Evolutionary conservation across 2,113 vertebrate species (phyloP).

Genomic region (Centropus unirufus): DNA sequence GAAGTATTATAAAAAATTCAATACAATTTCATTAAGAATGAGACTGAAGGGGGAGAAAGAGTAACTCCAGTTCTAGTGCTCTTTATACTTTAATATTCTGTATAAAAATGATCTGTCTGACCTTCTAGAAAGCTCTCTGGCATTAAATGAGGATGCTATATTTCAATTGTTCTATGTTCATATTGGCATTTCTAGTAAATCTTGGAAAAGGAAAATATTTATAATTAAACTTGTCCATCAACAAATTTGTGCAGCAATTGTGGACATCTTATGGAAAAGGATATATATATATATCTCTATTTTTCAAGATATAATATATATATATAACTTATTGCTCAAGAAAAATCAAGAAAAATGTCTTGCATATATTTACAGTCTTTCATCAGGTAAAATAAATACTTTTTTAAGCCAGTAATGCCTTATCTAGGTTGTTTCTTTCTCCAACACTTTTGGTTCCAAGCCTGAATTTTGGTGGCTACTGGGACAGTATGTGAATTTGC

Average conservation of each 20-base stretch:
- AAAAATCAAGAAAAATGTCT: background rate
- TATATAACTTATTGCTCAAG: background rate
- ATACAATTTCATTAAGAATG: conserved; percentile 33
- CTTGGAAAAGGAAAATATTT: conserved; percentile 52
- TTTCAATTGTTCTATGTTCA: conserved; percentile 2
- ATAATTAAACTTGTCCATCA: conserved; percentile 3
- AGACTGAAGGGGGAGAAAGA: conserved; percentile 45
- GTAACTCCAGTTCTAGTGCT: background rate
- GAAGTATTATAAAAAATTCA: conserved; percentile 45
- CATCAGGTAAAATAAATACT: background rate
- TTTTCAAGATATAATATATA: background rate
- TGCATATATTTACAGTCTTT: background rate
- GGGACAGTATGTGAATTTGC: background rate
- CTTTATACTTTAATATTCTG: conserved; percentile 57
- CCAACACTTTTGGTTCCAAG: background rate
- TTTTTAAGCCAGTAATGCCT: background rate
- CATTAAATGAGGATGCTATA: conserved; percentile 1
- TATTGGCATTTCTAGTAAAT: conserved; percentile 23
- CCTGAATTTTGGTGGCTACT: background rate
- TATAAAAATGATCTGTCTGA: conserved; percentile 50
- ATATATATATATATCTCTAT: too few species aligned
- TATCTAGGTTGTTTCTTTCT: background rate
- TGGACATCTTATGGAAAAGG: background rate
- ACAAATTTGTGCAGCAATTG: background rate
- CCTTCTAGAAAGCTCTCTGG: conserved; percentile 51